A percentile compares a stretch with the other conserved stretches of the same genome.
These are phyloP conservation scores for Papilio polytes DNA, from an alignment of 1,140 invertebrate genomes.

Conservation along the genomic window DNA sequence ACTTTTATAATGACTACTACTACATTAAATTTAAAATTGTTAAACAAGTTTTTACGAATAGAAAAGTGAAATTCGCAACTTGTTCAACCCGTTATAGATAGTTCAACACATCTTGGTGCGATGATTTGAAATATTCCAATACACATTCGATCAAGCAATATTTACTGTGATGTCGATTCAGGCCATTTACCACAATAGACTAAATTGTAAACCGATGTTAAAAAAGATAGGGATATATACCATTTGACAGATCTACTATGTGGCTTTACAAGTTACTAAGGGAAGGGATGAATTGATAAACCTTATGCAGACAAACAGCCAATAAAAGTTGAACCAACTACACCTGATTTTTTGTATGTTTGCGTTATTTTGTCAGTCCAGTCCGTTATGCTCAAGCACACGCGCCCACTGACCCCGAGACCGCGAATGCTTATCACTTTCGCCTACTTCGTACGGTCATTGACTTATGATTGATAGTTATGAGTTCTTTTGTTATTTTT, in stretches of 20 bases:
- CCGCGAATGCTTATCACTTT: conserved; percentile 36
- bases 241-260: not conserved
- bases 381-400: conserved; percentile 19
- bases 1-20: not conserved
- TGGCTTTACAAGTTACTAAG: too few relatives aligned
- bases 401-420: conserved; percentile 13
- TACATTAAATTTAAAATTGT: not conserved
- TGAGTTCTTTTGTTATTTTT: conserved; percentile 18
- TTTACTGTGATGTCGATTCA: too few relatives aligned
- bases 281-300: not conserved
- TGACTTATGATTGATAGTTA: conserved; percentile 23
- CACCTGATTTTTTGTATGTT: not conserved
- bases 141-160: not conserved
- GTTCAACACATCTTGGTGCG: not conserved
- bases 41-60: not conserved
- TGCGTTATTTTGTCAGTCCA: not conserved
- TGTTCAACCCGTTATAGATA: not conserved
- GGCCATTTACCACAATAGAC: too few relatives aligned
- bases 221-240: too few relatives aligned
- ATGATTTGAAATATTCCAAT: not conserved
- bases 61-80: conserved; percentile 17
- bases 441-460: conserved; percentile 33
- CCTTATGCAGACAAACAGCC: not conserved
- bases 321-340: not conserved
- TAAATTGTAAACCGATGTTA: too few relatives aligned